These are phyloP conservation scores for Dolomedes plantarius DNA, from an alignment of 2,888 invertebrate genomes.

Conservation along the genomic window DNA sequence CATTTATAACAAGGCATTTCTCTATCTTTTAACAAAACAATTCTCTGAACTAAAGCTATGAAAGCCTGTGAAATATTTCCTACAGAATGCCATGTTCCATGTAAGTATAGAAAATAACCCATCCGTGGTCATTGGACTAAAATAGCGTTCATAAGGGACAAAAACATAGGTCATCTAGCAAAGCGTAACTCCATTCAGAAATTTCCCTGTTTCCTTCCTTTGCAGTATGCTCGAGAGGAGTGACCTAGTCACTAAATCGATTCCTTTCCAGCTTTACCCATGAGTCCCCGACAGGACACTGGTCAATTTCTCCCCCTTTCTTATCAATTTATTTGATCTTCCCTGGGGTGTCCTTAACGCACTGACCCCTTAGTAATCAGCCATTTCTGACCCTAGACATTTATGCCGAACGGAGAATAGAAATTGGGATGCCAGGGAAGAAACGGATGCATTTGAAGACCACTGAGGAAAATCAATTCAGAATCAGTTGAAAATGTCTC, in stretches of 20 bases:
- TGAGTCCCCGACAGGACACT: constrained; percentile 63
- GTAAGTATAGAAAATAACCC: neutral
- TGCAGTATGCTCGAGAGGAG: constrained; percentile 40
- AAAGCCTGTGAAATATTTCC: neutral
- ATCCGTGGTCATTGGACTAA: neutral
- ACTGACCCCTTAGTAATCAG: constrained; percentile 71
- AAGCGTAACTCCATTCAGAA: constrained; percentile 28
- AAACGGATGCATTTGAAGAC: neutral
- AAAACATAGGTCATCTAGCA: constrained; percentile 13
- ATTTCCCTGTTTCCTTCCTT: constrained; percentile 48
- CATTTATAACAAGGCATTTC: no score
- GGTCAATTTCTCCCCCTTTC: constrained; percentile 71
- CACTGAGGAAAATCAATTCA: no score
- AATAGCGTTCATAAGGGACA: constrained; percentile 9
- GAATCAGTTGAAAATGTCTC: no score
- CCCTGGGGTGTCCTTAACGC: constrained; percentile 69
- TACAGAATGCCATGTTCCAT: no score
- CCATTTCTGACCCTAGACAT: constrained; percentile 67
- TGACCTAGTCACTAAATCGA: constrained; percentile 61
- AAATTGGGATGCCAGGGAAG: neutral
- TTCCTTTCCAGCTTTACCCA: constrained; percentile 41
- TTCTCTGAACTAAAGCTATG: neutral
- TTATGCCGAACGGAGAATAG: constrained; percentile 55
- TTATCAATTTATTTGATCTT: constrained; percentile 72
- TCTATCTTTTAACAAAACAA: no score